Base-by-base conservation (phyloP, 2,888 invertebrate genomes). In the Brenthis ino region DNA sequence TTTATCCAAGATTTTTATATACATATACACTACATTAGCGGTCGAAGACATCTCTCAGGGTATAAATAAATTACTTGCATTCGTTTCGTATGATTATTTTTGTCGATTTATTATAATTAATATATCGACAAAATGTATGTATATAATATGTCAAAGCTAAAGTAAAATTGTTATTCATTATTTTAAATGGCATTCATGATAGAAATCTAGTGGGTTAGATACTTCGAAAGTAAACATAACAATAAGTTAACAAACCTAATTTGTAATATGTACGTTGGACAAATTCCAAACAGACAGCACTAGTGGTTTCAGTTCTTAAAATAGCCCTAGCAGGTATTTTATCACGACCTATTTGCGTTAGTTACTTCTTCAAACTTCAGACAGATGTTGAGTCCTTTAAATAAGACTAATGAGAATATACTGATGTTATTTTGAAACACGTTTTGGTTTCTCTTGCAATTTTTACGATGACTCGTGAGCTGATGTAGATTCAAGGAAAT, bases 241-340 rank as follows among this genome's bases (percentile, higher is more conserved):
- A 71, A 72, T 53, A 61, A 53, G 65, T 57, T 66, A 66, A 71
- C 68, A 61, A 67, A 68, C 66, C 64, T 55, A 71, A 65, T 71
- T 68, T 65, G 78, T 80, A 75, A 77, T 75, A 74, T 81, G 82
- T 82, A 81, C 78, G 81, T 91, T 91, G 91, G 91, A 89, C 79
- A 82, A 82, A 82, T 80, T 89, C 91, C 91, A 91, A 90, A 85
- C 82, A 77, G 79, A 81, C 82, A 85, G 84, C 80, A 86, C 84
- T 85, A 84, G 83, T 86, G 85, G 86, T 87, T 83, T 80, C 79
- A 80, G 69, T 74, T 83, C 85, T 82, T 80, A 83, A 88, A 89
- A 89, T 91, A 89, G 85, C 65, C 72, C 64, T 71, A 73, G 80
- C 84, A 85, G 83, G 85, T 87, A 89, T 87, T 85, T 83, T 85